Conservation (phyloP, 2,113 vertebrate genomes). For the Columba janthina region DNA sequence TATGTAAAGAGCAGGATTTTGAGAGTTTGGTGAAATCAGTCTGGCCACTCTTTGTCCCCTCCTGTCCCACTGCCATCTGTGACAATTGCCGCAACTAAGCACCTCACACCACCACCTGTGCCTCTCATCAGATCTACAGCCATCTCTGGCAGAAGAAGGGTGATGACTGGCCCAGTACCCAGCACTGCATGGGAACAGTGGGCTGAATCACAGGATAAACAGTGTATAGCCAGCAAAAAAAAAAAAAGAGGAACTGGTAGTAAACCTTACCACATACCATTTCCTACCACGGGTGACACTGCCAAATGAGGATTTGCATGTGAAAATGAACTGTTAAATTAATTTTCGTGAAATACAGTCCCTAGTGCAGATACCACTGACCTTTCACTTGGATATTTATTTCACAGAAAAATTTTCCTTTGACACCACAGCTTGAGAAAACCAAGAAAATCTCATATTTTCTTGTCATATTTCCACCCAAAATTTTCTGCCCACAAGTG, state of each 20-base stretch:
- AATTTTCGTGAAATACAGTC: neutral
- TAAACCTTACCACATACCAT: neutral
- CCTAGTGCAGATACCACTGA: neutral
- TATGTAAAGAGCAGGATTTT: neutral
- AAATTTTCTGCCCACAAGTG: neutral
- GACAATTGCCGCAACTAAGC: neutral
- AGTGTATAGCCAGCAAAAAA: neutral
- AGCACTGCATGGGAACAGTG: accelerated
- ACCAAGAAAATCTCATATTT: neutral
- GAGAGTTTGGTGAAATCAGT: neutral
- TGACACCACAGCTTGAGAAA: neutral
- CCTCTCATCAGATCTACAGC: accelerated
- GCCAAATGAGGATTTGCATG: neutral
- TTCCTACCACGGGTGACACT: neutral
- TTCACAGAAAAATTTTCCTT: neutral
- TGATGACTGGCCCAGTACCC: too few species aligned
- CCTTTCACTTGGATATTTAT: neutral
- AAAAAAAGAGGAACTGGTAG: neutral
- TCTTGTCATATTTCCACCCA: neutral
- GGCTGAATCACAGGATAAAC: neutral
- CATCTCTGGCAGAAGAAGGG: neutral
- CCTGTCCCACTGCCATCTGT: neutral
- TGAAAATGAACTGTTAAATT: neutral
- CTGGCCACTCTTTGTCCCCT: neutral
- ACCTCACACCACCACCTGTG: neutral